These are phyloP conservation scores for Cosmia pyralina DNA, from an alignment of 2,888 invertebrate genomes.

Conservation along the genomic window DNA sequence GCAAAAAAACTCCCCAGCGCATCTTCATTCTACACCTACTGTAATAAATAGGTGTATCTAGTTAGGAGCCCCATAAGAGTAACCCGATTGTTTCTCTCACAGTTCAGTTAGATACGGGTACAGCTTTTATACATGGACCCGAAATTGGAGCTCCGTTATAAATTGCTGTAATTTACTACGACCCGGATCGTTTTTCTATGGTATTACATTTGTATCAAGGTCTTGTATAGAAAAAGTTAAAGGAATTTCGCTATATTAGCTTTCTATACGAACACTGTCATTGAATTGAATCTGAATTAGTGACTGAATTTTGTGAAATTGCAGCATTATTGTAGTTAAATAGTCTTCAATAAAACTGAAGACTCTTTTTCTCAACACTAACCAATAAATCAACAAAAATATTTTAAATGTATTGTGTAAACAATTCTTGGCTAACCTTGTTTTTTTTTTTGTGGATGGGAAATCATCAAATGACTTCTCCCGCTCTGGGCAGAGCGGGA, in stretches of 20 bases:
- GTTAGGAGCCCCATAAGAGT: neutral
- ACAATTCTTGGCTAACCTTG: too few relatives aligned
- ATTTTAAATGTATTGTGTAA: too few relatives aligned
- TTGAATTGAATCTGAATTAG: too few relatives aligned
- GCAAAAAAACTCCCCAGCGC: neutral
- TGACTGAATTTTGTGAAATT: too few relatives aligned
- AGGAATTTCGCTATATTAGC: slow-evolving; percentile 1
- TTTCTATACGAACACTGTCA: neutral
- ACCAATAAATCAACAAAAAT: too few relatives aligned
- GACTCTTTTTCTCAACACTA: too few relatives aligned
- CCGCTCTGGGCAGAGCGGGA: too few relatives aligned
- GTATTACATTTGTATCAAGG: slow-evolving; percentile 41
- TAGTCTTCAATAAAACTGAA: too few relatives aligned
- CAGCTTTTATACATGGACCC: slow-evolving; percentile 38
- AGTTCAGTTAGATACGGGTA: slow-evolving; percentile 16
- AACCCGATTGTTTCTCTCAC: slow-evolving; percentile 23
- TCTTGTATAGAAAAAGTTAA: slow-evolving; percentile 8
- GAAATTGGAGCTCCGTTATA: slow-evolving; percentile 52
- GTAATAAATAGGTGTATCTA: neutral
- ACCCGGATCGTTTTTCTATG: slow-evolving; percentile 39
- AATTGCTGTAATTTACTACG: slow-evolving; percentile 53
- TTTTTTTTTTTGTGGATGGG: too few relatives aligned
- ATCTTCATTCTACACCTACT: neutral
- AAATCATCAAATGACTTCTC: too few relatives aligned
- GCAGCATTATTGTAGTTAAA: too few relatives aligned